Conservation (phyloP, 2,797 vertebrate species). For the Caiman crocodilus region DNA sequence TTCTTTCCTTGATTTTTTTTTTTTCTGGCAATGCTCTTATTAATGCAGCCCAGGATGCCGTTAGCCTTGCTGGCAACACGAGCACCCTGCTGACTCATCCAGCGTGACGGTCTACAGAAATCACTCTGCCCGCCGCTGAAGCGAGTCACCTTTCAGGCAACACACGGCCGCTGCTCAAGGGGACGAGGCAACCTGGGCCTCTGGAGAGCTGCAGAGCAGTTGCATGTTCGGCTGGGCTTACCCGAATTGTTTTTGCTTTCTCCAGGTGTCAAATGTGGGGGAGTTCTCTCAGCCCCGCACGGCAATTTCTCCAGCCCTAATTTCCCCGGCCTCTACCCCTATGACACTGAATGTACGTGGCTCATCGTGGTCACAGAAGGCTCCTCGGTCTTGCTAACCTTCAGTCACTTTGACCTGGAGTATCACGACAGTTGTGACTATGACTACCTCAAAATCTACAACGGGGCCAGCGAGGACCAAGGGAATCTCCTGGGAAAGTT, state of each 20-base stretch:
- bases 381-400: constrained; percentile 93
- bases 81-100: too few species aligned
- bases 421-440: constrained; percentile 90
- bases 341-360: constrained; percentile 93
- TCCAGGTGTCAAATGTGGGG: constrained; percentile 96
- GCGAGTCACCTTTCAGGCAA: not conserved
- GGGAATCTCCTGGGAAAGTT: constrained; percentile 96
- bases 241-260: not conserved
- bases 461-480: constrained; percentile 88
- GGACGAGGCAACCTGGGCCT: not conserved
- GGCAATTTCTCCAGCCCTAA: constrained; percentile 97
- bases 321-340: constrained; percentile 94
- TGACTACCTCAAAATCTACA: constrained; percentile 97
- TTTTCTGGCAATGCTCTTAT: too few species aligned
- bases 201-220: not conserved
- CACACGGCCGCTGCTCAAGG: not conserved
- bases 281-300: constrained; percentile 91
- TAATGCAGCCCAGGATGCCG: not conserved
- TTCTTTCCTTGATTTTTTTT: too few species aligned
- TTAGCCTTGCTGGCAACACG: too few species aligned
- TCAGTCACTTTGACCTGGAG: constrained; percentile 94
- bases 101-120: not conserved
- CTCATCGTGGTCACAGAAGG: constrained; percentile 96
- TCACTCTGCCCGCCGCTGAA: not conserved
- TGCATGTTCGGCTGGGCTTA: not conserved